Conservation (phyloP, 2,888 invertebrate genomes). For the Tethea ocularis region DNA sequence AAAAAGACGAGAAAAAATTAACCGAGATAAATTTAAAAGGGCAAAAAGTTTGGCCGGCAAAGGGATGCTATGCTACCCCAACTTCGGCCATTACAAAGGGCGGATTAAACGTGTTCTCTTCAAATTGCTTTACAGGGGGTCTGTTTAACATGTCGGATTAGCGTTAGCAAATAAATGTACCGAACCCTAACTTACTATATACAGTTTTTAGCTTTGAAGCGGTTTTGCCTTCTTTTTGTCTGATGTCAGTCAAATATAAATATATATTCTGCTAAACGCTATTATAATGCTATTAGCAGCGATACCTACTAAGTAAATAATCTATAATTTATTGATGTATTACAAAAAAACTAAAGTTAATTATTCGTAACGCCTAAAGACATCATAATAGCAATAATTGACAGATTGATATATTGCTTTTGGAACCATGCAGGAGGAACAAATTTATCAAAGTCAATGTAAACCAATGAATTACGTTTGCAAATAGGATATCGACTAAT, state of each 20-base stretch:
- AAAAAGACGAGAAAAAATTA: slow-evolving; percentile 36
- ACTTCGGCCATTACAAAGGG: slow-evolving; percentile 55
- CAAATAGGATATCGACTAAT: not conserved
- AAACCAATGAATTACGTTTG: not conserved
- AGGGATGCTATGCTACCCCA: slow-evolving; percentile 36
- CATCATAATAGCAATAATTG: slow-evolving; percentile 1
- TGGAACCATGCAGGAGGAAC: not conserved
- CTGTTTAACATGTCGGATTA: slow-evolving; percentile 48
- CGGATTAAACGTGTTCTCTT: slow-evolving; percentile 56
- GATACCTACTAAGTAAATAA: too few species aligned
- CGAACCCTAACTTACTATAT: not conserved
- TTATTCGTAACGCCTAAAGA: slow-evolving; percentile 5
- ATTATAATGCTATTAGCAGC: not conserved
- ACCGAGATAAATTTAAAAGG: slow-evolving; percentile 36
- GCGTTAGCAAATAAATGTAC: slow-evolving; percentile 38
- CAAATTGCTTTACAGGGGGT: slow-evolving; percentile 48
- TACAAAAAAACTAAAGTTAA: not conserved
- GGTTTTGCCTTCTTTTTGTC: slow-evolving; percentile 11
- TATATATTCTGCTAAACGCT: not conserved
- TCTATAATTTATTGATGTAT: not conserved
- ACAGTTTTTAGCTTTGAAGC: slow-evolving; percentile 27
- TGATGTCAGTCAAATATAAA: not conserved
- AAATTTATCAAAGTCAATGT: not conserved
- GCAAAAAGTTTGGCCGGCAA: slow-evolving; percentile 41
- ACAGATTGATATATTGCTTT: slow-evolving; percentile 6